Evolutionary conservation across 2,797 vertebrate species (phyloP).

Genomic region (Eospalax fontanierii): DNA sequence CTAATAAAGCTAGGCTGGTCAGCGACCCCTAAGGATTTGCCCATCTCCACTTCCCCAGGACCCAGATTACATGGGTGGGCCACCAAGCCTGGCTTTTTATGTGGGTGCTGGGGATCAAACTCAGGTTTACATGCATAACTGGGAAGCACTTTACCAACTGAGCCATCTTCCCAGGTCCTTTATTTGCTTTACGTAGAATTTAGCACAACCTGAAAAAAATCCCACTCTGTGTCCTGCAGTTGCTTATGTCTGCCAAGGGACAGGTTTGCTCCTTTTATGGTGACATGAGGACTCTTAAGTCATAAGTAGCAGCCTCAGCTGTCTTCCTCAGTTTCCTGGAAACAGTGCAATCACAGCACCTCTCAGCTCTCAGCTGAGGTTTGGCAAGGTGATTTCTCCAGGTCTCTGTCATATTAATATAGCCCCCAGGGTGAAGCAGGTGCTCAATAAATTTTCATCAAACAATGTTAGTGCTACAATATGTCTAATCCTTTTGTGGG

Average conservation of each 20-base stretch:
- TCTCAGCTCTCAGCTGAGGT: neutral
- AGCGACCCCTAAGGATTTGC: neutral
- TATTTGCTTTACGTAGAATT: neutral
- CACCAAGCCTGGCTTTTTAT: neutral
- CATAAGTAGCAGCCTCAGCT: neutral
- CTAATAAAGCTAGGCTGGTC: neutral
- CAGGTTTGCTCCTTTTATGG: neutral
- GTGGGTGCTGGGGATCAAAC: neutral
- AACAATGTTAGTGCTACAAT: slow-evolving; percentile 19
- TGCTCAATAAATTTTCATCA: neutral
- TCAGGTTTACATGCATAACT: neutral
- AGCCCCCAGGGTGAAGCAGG: neutral
- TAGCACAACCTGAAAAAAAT: neutral
- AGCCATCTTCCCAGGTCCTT: neutral
- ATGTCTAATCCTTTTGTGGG: slow-evolving; percentile 10
- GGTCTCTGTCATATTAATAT: neutral
- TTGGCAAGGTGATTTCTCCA: neutral
- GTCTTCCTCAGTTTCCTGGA: neutral
- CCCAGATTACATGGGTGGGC: neutral
- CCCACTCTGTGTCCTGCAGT: neutral
- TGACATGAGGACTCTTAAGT: neutral
- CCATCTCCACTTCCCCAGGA: neutral
- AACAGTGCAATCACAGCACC: neutral
- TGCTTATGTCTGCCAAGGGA: neutral
- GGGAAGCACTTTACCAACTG: neutral